A percentile compares a stretch with the other conserved stretches of the same genome.
phyloP scores from a whole-genome alignment of 1,140 invertebrate genomes.

The Drosophila sturtevanti region DNA sequence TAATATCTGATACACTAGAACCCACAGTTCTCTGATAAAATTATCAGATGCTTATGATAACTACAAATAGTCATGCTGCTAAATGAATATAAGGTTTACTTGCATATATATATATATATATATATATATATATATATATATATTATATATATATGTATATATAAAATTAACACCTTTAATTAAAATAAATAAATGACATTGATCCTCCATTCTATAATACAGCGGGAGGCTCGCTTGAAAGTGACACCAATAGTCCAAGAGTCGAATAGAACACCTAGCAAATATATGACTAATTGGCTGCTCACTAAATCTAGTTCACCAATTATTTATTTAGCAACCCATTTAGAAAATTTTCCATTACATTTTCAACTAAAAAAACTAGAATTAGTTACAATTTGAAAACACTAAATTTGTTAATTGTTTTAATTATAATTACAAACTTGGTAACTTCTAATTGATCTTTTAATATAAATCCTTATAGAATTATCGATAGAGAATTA shows the following conservation, averaged over 20 bases:
- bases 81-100: neutral
- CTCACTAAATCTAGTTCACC: neutral
- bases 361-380: neutral
- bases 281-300: neutral
- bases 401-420: neutral
- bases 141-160: constrained; percentile 17
- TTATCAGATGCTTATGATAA: constrained; percentile 14
- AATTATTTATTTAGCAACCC: neutral
- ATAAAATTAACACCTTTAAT: constrained; percentile 51
- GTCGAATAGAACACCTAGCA: constrained; percentile 16
- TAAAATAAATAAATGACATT: constrained; percentile 37
- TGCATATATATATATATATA: constrained; percentile 1
- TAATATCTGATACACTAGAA: neutral
- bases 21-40: constrained; percentile 18
- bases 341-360: neutral
- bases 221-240: too few species aligned
- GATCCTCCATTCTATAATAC: neutral
- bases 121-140: constrained; percentile 17
- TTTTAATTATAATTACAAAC: too few species aligned
- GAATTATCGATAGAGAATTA: too few species aligned
- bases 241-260: constrained; percentile 24
- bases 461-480: too few species aligned
- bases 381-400: neutral
- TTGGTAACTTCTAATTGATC: too few species aligned
- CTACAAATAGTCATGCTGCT: constrained; percentile 38